Evolutionary conservation across 2,888 invertebrate genomes (phyloP), one percentile per base, ranked within the genome.

Genomic region (Parnassius glacialis): DNA sequence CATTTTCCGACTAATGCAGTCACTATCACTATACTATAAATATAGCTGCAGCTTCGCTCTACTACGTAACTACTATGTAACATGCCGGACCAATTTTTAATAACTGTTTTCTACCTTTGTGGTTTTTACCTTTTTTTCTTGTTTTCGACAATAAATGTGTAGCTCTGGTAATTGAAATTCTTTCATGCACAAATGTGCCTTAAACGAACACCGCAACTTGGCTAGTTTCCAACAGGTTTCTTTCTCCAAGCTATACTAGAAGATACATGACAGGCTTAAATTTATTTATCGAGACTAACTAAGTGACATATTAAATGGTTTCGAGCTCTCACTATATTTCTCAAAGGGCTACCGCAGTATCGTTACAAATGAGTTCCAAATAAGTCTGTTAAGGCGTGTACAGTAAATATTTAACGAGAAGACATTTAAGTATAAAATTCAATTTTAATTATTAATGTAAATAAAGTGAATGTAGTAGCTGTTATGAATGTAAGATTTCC

Each of bases 261-360:
- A 81, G 78, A 81, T 75, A 74, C 73, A 74, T 74, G 74, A 70
- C 69, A 70, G 74, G 73, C 79, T 80, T 74, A 74, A 78, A 80
- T 82, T 79, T 81, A 81, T 84, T 81, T 82, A 85, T 83, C 77
- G 76, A 69, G 83, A 81, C 76, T 81, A 79, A 74, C 73, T 73
- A 74, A 75, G 75, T 78, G 77, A 79, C 80, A 79, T 72, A 75
- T 73, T 74, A 71, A 76, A 63, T 63, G 59, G 59, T 56, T 20
- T 34, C 52, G 51, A 48, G 52, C 59, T 55, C 43, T 63, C 10
- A 47, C 59, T 52, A 52, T 55, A 52, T 56, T 52, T 59, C 56
- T 63, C 55, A 63, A 63, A 59, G 52, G 59, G 54, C 51, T 50
- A 54, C 53, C 58, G 58, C 54, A 9, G 13, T 48, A 48, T 48